Evolutionary conservation across 92 coral and sea anemone species (phyloP).

Genomic region (Blastomussa wellsi): DNA sequence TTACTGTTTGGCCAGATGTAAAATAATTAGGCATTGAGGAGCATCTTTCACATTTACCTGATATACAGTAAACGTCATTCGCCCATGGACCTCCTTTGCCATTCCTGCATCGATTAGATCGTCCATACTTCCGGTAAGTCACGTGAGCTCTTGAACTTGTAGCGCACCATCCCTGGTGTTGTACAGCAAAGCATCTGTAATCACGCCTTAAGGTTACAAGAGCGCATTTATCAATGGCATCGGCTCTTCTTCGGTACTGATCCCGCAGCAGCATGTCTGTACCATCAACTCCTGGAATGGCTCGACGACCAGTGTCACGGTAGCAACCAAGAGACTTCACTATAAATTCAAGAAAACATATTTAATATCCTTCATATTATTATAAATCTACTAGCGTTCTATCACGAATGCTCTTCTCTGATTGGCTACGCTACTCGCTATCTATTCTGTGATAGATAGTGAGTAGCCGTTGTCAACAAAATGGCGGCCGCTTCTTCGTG

Average conservation of each 20-base stretch:
- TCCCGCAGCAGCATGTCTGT: slow-evolving; percentile 23
- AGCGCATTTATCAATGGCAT: slow-evolving; percentile 49
- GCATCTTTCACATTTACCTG: background rate
- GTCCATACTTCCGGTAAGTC: slow-evolving; percentile 60
- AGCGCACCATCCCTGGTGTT: slow-evolving; percentile 60
- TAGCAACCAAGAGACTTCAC: slow-evolving; percentile 33
- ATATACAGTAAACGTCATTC: slow-evolving; percentile 51
- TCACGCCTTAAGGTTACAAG: slow-evolving; percentile 20
- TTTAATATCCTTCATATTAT: background rate
- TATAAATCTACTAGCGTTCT: no score
- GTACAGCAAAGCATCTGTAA: slow-evolving; percentile 46
- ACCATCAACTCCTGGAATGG: slow-evolving; percentile 39
- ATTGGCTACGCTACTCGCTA: no score
- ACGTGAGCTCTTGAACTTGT: slow-evolving; percentile 59
- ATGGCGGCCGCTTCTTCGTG: no score
- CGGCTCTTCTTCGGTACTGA: slow-evolving; percentile 37
- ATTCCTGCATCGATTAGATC: slow-evolving; percentile 54
- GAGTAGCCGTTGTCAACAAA: no score
- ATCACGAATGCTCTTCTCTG: no score
- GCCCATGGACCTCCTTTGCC: slow-evolving; percentile 68
- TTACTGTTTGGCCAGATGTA: no score
- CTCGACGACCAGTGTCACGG: slow-evolving; percentile 32
- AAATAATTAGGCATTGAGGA: no score
- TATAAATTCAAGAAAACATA: background rate
- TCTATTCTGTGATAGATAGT: no score